phyloP scores from a whole-genome alignment of 2,888 invertebrate species.

The Epirrhoe tristata region DNA sequence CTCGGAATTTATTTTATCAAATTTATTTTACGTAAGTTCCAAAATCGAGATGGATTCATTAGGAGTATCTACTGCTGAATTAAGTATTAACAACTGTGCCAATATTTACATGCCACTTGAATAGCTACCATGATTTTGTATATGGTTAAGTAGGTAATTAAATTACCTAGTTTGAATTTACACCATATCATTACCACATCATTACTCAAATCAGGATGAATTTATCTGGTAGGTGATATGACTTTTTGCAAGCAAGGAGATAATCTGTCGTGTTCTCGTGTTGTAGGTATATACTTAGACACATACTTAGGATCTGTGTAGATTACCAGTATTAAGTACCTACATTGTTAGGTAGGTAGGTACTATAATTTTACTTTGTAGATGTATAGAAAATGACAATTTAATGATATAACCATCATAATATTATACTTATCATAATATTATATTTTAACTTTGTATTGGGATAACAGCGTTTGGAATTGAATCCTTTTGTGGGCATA shows the following conservation, averaged over 20 bases:
- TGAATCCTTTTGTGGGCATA: neutral
- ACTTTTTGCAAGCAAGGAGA: neutral
- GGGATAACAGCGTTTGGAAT: neutral
- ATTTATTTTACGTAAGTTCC: neutral
- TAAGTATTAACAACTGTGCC: slow-evolving; percentile 22
- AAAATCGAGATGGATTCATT: slow-evolving; percentile 42
- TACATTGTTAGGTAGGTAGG: neutral
- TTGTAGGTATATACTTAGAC: neutral
- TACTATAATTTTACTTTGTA: neutral
- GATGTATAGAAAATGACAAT: neutral
- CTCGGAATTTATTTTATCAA: no score
- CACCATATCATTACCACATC: neutral
- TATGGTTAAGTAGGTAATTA: slow-evolving; percentile 5
- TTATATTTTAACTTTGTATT: neutral
- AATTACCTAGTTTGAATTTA: slow-evolving; percentile 1
- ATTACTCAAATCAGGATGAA: neutral
- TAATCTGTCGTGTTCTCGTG: no score
- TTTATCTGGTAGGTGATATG: neutral
- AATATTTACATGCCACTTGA: slow-evolving; percentile 5
- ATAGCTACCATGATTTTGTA: neutral
- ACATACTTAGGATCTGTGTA: no score
- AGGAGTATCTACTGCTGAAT: slow-evolving; percentile 24
- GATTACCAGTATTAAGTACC: no score
- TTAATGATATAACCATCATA: neutral
- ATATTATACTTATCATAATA: no score